Evolutionary conservation across 2,888 invertebrate genomes (phyloP).

Genomic region (Cryptus armator): DNA sequence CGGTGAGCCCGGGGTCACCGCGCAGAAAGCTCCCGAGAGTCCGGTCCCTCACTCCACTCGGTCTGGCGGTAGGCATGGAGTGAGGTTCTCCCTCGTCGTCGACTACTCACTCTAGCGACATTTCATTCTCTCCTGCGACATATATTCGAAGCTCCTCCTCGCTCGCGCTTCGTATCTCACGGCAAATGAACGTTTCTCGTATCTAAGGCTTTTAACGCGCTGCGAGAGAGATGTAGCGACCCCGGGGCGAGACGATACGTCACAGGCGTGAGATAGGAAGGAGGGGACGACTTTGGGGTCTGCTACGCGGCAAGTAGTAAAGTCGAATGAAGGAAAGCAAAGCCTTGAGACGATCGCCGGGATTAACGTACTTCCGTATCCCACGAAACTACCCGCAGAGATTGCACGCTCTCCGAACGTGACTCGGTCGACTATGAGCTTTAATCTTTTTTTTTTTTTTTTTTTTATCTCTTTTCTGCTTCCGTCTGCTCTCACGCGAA

Average conservation of each 20-base stretch:
- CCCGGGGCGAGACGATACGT: background rate
- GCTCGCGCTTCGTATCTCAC: conserved; percentile 31
- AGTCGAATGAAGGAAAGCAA: background rate
- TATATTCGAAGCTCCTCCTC: background rate
- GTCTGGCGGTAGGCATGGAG: background rate
- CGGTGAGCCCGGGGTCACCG: conserved; percentile 47
- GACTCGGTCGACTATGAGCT: conserved; percentile 8
- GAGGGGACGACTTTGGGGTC: background rate
- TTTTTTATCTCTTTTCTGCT: conserved; percentile 1
- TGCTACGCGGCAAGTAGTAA: too few species aligned
- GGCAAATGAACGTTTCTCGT: conserved; percentile 69
- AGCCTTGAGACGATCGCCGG: conserved; percentile 34
- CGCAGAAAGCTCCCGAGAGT: conserved; percentile 36
- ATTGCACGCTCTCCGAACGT: conserved; percentile 29
- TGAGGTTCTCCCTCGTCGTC: conserved; percentile 2
- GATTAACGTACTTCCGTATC: conserved; percentile 30
- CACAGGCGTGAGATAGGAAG: background rate
- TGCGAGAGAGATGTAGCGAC: conserved; percentile 26
- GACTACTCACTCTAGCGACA: conserved; percentile 11
- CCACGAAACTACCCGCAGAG: background rate
- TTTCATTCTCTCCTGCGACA: conserved; percentile 16
- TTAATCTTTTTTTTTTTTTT: conserved; percentile 1
- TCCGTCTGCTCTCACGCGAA: background rate
- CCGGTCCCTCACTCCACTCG: conserved; percentile 2
- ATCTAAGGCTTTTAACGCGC: conserved; percentile 61